Percentiles rank a stretch among this genome's conserved stretches.
phyloP scores from a whole-genome alignment of 2,113 vertebrate genomes.

The Probosciger aterrimus region DNA sequence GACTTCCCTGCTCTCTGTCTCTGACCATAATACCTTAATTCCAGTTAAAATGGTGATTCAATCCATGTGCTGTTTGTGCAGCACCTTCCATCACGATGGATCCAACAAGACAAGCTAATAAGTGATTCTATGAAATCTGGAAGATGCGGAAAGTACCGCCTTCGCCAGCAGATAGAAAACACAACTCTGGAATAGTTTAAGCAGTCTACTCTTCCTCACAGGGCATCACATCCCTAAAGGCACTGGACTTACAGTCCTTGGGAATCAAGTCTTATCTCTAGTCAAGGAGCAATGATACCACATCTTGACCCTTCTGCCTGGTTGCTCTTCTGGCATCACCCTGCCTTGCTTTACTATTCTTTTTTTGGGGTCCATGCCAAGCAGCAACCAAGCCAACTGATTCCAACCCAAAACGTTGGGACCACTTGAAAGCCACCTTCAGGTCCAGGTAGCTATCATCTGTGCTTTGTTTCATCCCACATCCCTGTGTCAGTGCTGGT shows the following conservation, averaged over 20 bases:
- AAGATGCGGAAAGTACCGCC: not conserved
- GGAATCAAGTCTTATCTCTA: accelerated
- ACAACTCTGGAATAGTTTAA: not conserved
- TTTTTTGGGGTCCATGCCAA: not conserved
- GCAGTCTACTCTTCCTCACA: not conserved
- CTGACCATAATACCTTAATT: not conserved
- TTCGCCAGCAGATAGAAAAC: not conserved
- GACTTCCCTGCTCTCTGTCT: not conserved
- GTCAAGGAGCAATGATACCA: no score
- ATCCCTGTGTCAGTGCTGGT: not conserved
- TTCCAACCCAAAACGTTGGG: not conserved
- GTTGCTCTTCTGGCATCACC: not conserved
- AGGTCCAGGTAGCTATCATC: not conserved
- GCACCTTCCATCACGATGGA: accelerated
- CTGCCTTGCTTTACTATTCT: not conserved
- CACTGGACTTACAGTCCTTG: accelerated
- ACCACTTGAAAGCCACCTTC: not conserved
- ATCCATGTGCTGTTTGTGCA: not conserved
- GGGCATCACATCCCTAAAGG: not conserved
- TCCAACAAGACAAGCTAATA: not conserved
- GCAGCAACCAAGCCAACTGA: not conserved
- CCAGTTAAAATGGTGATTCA: not conserved
- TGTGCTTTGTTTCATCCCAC: not conserved
- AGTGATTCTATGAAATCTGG: not conserved
- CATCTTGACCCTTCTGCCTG: not conserved